Conservation (phyloP, 2,888 invertebrate genomes). For the Cantharis rustica region DNA sequence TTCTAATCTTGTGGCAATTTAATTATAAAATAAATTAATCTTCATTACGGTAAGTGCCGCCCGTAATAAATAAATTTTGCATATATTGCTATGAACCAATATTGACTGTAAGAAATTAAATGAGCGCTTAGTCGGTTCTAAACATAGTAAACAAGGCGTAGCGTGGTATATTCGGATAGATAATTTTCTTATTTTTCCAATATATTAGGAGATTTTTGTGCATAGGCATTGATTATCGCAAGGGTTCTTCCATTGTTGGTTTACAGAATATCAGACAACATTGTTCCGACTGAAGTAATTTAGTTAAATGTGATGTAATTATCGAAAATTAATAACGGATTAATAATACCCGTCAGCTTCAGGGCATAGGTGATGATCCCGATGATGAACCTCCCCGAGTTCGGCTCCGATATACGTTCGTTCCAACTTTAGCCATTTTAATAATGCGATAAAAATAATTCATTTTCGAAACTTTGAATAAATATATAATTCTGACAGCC, state of each 20-base stretch:
- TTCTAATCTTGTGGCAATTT: slow-evolving; percentile 11
- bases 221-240: neutral
- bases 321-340: neutral
- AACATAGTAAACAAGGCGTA: no score
- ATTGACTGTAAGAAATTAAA: neutral
- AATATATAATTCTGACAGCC: neutral
- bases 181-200: neutral
- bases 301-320: neutral
- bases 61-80: slow-evolving; percentile 6
- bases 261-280: neutral
- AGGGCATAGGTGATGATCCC: neutral
- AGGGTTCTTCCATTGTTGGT: neutral
- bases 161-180: neutral
- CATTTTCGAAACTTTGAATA: neutral
- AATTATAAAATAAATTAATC: slow-evolving; percentile 14
- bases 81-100: slow-evolving; percentile 8
- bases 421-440: neutral
- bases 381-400: neutral
- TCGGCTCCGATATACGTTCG: neutral
- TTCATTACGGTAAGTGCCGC: slow-evolving; percentile 14
- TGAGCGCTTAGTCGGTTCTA: neutral
- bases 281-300: neutral
- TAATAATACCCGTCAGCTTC: neutral
- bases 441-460: neutral
- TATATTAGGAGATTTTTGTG: no score